Base-by-base conservation (phyloP, 1,140 invertebrate genomes). In the Procambarus clarkii region DNA sequence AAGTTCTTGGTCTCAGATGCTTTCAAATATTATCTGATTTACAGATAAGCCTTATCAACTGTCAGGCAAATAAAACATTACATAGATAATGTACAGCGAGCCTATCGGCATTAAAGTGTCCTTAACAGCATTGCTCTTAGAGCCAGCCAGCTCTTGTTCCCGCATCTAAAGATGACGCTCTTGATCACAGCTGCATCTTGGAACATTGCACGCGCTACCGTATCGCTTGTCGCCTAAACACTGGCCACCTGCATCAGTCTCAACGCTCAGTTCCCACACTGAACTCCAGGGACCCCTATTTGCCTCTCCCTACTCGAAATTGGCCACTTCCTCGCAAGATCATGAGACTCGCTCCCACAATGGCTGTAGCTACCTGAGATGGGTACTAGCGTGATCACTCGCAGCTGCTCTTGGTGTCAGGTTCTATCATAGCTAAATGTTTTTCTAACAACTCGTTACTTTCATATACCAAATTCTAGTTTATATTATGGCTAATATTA, bases 251-350 rank as follows among this genome's bases (percentile, higher is more conserved):
- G 87, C 87, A 82, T 82, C 79, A 82, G 24, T 60, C 78, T 71
- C 82, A 7, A 15, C 46, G 60, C 71, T 60, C 48, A 60, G 46
- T 83, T 89, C 87, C 87, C 87, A 89, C 87, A 83, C 54, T 76
- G 24, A 77, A 60, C 87, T 54, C 46, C 58, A 74, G 69, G 34
- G 15, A 44, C 76, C 64, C 79, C 80, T 50, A 54, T 76, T 74
- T 64, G 54, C 69, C 64, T 21, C 64, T 58, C 48, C 24, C 69
- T 69, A 79, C 11, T 46, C 46, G 44, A 89, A 89, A 89, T 89
- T 89, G 87, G 79, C 80, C 87, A 89, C 87, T 89, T 89, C 87
- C 87, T 89, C 80, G 80, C 79, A n/a, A 74, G 87, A 69, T 83
- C 80, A 81, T 74, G 46, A 24, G 78, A 88, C 45, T 88, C 58